Percentiles rank a stretch among this genome's conserved stretches.
phyloP scores from a whole-genome alignment of 2,113 vertebrate species.

The Elephas maximus region DNA sequence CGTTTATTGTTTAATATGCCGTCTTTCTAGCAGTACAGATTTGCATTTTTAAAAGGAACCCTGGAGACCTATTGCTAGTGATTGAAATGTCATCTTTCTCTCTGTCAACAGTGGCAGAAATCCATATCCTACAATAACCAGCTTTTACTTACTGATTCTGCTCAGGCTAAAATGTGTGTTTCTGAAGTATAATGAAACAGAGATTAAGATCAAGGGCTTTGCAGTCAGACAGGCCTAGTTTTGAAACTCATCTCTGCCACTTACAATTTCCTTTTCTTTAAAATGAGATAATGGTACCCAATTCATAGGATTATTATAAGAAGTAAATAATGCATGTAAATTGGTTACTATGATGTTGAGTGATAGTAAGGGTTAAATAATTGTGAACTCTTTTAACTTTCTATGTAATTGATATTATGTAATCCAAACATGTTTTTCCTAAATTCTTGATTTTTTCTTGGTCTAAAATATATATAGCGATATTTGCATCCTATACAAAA shows the following conservation, averaged over 20 bases:
- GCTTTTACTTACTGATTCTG: slow-evolving; percentile 73
- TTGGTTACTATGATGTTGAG: not conserved
- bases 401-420: slow-evolving; percentile 24
- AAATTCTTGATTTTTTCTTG: slow-evolving; percentile 50
- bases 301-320: not conserved
- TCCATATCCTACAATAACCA: slow-evolving; percentile 74
- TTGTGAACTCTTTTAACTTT: slow-evolving; percentile 21
- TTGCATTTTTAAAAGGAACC: slow-evolving; percentile 71
- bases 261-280: slow-evolving; percentile 56
- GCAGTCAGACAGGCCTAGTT: slow-evolving; percentile 38
- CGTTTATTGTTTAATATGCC: slow-evolving; percentile 62
- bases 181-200: slow-evolving; percentile 69
- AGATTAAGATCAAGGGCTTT: slow-evolving; percentile 65
- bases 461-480: not conserved
- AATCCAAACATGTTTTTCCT: slow-evolving; percentile 13
- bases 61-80: slow-evolving; percentile 72
- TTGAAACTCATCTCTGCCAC: slow-evolving; percentile 41
- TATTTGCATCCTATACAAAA: not conserved
- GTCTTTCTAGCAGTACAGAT: slow-evolving; percentile 61
- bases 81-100: slow-evolving; percentile 78
- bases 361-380: not conserved
- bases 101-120: slow-evolving; percentile 80
- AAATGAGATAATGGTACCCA: not conserved
- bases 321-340: slow-evolving; percentile 14
- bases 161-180: slow-evolving; percentile 72